Evolutionary conservation across 2,888 invertebrate genomes (phyloP).

Genomic region (Phyto melanocephala): DNA sequence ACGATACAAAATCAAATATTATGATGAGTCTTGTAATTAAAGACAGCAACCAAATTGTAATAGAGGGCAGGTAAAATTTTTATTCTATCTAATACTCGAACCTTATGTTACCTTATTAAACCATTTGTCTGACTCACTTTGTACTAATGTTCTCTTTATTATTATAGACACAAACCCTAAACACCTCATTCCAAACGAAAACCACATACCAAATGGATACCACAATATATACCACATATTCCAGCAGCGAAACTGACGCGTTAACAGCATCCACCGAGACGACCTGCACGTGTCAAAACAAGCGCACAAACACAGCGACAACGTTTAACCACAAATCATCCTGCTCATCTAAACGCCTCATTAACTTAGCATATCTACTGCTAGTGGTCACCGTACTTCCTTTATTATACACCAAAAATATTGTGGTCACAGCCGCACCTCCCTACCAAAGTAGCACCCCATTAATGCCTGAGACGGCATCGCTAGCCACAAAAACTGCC

Average conservation of each 20-base stretch:
- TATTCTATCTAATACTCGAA: too few species aligned
- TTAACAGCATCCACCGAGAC: conserved; percentile 9
- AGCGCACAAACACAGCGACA: not conserved
- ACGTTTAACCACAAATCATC: not conserved
- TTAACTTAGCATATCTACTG: conserved; percentile 25
- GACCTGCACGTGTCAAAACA: conserved; percentile 8
- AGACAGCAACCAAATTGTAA: too few species aligned
- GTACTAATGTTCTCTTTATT: not conserved
- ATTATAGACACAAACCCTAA: conserved; percentile 39
- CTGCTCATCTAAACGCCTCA: not conserved
- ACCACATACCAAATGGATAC: conserved; percentile 46
- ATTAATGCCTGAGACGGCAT: conserved; percentile 41
- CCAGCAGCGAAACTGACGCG: not conserved
- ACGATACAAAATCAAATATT: too few species aligned
- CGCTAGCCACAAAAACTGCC: conserved; percentile 35
- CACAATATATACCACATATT: not conserved
- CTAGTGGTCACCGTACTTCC: conserved; percentile 38
- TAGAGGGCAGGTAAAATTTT: too few species aligned
- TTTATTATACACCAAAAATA: conserved; percentile 35
- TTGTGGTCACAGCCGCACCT: conserved; percentile 44
- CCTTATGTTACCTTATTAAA: too few species aligned
- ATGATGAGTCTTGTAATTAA: too few species aligned
- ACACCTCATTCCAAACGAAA: conserved; percentile 12
- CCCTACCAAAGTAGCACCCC: conserved; percentile 59
- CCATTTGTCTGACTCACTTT: not conserved